These are phyloP conservation scores for Chloroceryle amazona DNA, from an alignment of 2,797 vertebrate genomes.

Conservation along the genomic window DNA sequence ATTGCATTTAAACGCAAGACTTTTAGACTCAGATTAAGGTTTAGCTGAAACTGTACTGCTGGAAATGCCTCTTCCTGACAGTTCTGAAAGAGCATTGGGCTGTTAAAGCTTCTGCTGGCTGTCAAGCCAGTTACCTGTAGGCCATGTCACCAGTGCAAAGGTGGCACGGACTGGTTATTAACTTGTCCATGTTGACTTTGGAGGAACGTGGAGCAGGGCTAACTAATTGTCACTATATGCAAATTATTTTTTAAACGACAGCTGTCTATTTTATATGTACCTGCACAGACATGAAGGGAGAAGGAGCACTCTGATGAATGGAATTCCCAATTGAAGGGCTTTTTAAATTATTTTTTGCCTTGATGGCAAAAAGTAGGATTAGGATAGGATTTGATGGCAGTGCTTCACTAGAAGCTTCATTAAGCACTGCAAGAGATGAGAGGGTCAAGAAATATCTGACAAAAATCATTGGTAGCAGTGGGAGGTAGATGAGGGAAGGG, in stretches of 20 bases:
- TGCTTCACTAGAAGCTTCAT: background rate
- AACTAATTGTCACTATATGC: background rate
- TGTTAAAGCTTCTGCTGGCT: rapidly evolving
- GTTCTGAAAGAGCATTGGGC: background rate
- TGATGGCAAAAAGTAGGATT: background rate
- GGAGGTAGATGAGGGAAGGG: constrained; percentile 31
- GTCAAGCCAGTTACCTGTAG: background rate
- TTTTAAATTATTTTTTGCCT: background rate
- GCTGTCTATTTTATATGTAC: background rate
- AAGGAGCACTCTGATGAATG: background rate
- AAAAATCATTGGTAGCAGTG: constrained; percentile 12
- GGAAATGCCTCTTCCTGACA: background rate
- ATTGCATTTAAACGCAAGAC: constrained; percentile 6
- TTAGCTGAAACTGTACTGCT: background rate
- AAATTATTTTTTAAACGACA: background rate
- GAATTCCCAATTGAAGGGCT: background rate
- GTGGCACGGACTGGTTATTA: background rate
- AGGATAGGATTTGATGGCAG: background rate
- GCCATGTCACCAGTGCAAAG: background rate
- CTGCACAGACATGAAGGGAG: background rate
- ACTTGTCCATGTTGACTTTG: background rate
- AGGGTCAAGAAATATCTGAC: constrained; percentile 19
- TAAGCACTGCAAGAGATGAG: background rate
- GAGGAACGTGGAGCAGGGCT: background rate
- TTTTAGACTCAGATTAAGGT: background rate